Percentiles rank a stretch among this genome's conserved stretches.
Evolutionary conservation across 2,113 vertebrate genomes (phyloP).

Genomic region (Illadopsis cleaveri): DNA sequence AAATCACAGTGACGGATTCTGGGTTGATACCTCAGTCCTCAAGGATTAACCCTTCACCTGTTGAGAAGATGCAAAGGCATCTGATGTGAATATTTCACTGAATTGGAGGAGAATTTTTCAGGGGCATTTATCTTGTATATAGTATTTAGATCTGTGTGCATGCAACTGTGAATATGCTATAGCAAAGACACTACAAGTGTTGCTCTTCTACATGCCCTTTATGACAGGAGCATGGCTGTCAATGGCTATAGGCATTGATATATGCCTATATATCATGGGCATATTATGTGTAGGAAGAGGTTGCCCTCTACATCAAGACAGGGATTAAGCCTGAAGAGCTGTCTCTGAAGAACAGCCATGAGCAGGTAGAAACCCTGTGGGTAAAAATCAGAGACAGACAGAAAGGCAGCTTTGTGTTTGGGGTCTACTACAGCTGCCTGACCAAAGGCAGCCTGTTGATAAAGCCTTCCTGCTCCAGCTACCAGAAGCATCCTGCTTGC

Average conservation of each 20-base stretch:
- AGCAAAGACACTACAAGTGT: background rate
- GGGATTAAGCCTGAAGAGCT: background rate
- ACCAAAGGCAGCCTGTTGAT: no score
- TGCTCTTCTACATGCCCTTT: background rate
- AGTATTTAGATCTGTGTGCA: background rate
- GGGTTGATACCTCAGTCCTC: background rate
- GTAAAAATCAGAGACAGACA: background rate
- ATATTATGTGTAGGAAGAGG: no score
- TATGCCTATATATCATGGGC: no score
- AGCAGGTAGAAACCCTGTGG: background rate
- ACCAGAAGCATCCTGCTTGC: background rate
- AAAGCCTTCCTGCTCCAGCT: background rate
- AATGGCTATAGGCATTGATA: background rate
- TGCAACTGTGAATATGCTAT: background rate
- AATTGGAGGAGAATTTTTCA: background rate
- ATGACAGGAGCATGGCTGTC: background rate
- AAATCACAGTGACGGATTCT: background rate
- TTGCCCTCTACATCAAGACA: background rate
- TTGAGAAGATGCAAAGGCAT: background rate
- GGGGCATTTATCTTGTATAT: accelerated
- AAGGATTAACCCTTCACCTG: no score
- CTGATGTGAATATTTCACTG: background rate
- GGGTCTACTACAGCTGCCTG: background rate
- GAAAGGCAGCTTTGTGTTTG: background rate
- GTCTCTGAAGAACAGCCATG: background rate